Base-by-base conservation (phyloP, 2,113 vertebrate species). In the Cyanoramphus novaezelandiae region DNA sequence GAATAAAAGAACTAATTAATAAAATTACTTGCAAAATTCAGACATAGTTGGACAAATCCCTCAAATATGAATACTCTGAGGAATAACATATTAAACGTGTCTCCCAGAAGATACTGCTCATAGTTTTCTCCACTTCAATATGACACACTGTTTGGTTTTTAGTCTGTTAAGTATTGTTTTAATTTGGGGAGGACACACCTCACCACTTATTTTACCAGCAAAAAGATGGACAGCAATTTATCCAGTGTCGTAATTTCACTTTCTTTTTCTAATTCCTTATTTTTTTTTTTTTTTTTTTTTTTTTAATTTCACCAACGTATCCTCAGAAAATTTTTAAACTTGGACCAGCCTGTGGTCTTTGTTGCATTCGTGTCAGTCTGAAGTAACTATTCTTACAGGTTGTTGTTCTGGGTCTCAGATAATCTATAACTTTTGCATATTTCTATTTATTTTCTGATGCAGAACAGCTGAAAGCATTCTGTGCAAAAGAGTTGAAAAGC, bases 401-500 rank as follows among this genome's bases (percentile, higher is more conserved):
- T 59, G 55, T 44, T 88, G 9, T 59, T 63, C 35, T 62, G 13
- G 1, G 68, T 83, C 86, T 84, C 43, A 82, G 74, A 53, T 83
- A 37, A 57, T 37, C 71, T 65, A 63, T 71, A 74, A 87, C 27
- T 86, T 44, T 80, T 49, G 10, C 60, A 53, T 31, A 21, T 28
- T 37, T 27, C 24, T 62, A 17, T 37, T 57, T 93, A 91, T 79
- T 82, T 89, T 64, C 47, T 69, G 31, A 70, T n/a, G 31, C 21
- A 60, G 59, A 57, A 74, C 63, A 91, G 57, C 68, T 80, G 70
- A 86, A 97, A 88, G 21, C 20, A 82, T 90, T 79, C 59, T 92
- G 10, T 47, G 47, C 70, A 93, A 94, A 92, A 43, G 53, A 90
- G 43, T 33, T 78, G 50, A 92, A 92, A 95, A 93, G 52, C 28